Conservation (phyloP, 2,797 vertebrate species). For the Margarornis squamiger region DNA sequence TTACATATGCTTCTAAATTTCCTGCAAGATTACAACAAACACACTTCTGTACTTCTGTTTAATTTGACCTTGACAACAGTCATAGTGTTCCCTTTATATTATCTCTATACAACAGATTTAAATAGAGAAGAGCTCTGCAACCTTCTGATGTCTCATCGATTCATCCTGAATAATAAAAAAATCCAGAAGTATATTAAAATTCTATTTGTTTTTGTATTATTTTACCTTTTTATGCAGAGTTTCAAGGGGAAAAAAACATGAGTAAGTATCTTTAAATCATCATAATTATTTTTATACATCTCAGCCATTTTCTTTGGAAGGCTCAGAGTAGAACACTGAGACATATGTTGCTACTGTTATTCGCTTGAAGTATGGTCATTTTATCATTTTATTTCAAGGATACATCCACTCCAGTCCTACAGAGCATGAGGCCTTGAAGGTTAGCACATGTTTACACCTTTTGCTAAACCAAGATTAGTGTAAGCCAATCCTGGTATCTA, state of each 20-base stretch:
- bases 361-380: not conserved
- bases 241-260: not conserved
- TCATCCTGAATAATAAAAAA: constrained; percentile 76
- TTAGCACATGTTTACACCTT: not conserved
- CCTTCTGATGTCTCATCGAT: constrained; percentile 76
- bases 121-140: constrained; percentile 80
- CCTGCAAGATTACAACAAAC: not conserved
- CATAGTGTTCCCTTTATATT: constrained; percentile 78
- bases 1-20: not conserved
- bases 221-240: not conserved
- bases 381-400: not conserved
- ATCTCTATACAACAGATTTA: constrained; percentile 82
- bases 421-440: not conserved
- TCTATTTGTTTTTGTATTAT: not conserved
- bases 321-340: not conserved
- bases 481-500: not conserved
- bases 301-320: not conserved
- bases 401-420: not conserved
- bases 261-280: not conserved
- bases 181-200: not conserved
- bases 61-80: constrained; percentile 80
- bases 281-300: not conserved
- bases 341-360: not conserved
- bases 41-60: not conserved
- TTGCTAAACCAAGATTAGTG: not conserved